A percentile compares a stretch with the other conserved stretches of the same genome.
These are phyloP conservation scores for Eudorcas thomsonii DNA, from an alignment of 2,113 vertebrate species.

Conservation along the genomic window DNA sequence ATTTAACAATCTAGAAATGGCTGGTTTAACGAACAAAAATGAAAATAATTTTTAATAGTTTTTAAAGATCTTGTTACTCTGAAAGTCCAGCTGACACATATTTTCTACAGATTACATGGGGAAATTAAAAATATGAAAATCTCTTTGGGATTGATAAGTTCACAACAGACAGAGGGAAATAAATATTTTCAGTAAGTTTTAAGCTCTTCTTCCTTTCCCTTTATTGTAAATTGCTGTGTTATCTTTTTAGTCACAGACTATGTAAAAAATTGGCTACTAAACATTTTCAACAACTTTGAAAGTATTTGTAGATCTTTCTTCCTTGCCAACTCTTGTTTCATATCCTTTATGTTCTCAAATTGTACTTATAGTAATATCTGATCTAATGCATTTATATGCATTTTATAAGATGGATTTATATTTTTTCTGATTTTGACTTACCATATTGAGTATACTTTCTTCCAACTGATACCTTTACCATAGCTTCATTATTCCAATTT, in stretches of 20 bases:
- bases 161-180: neutral
- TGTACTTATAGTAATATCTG: neutral
- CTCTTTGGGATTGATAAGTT: neutral
- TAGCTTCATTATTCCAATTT: neutral
- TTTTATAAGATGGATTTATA: neutral
- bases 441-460: neutral
- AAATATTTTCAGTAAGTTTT: constrained; percentile 37
- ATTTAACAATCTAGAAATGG: constrained; percentile 40
- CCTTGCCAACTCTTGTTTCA: neutral
- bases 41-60: constrained; percentile 47
- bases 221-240: neutral
- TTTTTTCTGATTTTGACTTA: constrained; percentile 2
- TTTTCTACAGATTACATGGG: neutral
- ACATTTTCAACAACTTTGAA: neutral
- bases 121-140: constrained; percentile 12
- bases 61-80: constrained; percentile 24
- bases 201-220: neutral
- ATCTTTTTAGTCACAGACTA: neutral
- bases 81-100: neutral
- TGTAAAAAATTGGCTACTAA: neutral
- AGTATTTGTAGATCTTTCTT: neutral
- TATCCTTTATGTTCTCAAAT: neutral
- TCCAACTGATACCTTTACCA: neutral
- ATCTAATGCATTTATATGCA: neutral
- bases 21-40: neutral